Percentiles rank a stretch among this genome's conserved stretches.
These are phyloP conservation scores for Emys orbicularis DNA, from an alignment of 2,797 vertebrate species.

Conservation along the genomic window DNA sequence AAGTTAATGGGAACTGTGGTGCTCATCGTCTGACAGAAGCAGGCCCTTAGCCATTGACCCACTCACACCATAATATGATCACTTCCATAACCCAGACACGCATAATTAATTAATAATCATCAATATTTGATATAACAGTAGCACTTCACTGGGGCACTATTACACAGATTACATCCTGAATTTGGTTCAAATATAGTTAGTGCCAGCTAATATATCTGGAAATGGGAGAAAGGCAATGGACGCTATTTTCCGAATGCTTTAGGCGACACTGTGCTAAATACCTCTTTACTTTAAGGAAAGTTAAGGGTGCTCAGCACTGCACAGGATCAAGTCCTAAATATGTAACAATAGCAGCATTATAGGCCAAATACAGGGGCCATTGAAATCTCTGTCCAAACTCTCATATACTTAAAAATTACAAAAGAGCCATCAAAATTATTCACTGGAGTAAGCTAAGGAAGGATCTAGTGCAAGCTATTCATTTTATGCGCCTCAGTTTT, in stretches of 20 bases:
- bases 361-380: not conserved
- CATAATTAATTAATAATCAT: not conserved
- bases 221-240: not conserved
- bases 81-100: not conserved
- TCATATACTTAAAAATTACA: slow-evolving; percentile 1
- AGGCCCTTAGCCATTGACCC: slow-evolving; percentile 4
- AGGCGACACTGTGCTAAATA: not conserved
- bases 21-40: not conserved
- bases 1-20: not conserved
- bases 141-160: slow-evolving; percentile 3
- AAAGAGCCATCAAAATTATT: not conserved
- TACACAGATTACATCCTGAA: not conserved
- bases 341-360: not conserved
- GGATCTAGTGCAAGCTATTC: not conserved
- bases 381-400: not conserved
- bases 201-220: slow-evolving; percentile 5
- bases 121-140: not conserved
- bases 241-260: slow-evolving; percentile 13
- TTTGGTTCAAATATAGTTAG: not conserved
- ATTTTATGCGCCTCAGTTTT: not conserved
- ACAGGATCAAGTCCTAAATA: not conserved
- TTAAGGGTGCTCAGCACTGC: not conserved
- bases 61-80: not conserved
- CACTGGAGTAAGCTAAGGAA: not conserved
- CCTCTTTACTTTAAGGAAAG: slow-evolving; percentile 10